Conservation (phyloP, 2,113 vertebrate genomes). For the Bungarus multicinctus region DNA sequence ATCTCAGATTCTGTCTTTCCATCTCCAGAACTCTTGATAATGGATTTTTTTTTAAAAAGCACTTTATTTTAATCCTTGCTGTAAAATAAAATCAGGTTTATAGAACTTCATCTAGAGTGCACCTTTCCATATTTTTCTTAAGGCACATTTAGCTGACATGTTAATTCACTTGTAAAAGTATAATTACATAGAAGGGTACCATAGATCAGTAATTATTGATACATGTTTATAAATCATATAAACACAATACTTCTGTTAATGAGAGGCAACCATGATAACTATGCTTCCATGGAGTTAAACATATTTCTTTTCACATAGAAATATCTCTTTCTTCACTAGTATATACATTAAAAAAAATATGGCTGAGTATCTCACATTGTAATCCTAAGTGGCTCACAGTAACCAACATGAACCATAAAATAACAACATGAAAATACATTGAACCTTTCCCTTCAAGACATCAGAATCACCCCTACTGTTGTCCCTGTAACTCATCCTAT, state of each 20-base stretch:
- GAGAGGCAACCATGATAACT: background rate
- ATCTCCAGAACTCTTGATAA: background rate
- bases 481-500: background rate
- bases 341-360: background rate
- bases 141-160: background rate
- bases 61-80: background rate
- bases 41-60: background rate
- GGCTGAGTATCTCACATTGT: background rate
- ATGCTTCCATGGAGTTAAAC: background rate
- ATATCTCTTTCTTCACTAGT: background rate
- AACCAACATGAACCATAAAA: background rate
- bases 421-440: background rate
- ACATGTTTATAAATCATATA: background rate
- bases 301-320: background rate
- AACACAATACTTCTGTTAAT: background rate
- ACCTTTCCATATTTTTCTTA: background rate
- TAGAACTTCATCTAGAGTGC: background rate
- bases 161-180: constrained; percentile 1
- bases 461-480: background rate
- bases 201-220: background rate
- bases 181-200: constrained; percentile 5
- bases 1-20: background rate
- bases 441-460: background rate
- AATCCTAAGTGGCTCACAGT: background rate
- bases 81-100: background rate